Evolutionary conservation across 2,888 invertebrate genomes (phyloP).

Genomic region (Polydrusus pterygomalis): DNA sequence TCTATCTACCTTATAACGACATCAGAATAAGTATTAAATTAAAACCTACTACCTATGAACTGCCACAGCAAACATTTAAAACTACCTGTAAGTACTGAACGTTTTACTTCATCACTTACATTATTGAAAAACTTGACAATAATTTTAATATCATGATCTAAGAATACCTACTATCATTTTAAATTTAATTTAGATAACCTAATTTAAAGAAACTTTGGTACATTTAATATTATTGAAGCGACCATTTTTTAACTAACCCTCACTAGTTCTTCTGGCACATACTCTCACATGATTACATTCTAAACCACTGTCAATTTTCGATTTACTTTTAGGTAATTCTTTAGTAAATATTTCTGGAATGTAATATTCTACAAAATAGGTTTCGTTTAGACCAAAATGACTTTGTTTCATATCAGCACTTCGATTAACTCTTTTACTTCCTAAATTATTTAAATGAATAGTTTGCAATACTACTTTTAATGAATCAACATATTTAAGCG

Average conservation of each 20-base stretch:
- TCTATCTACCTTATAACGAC: too few species aligned
- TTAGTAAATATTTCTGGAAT: slow-evolving; percentile 67
- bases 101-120: too few species aligned
- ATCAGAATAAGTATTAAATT: too few species aligned
- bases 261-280: slow-evolving; percentile 69
- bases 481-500: slow-evolving; percentile 70
- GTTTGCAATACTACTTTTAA: slow-evolving; percentile 71
- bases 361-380: slow-evolving; percentile 73
- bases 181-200: too few species aligned
- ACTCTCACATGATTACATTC: slow-evolving; percentile 67
- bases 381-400: slow-evolving; percentile 63
- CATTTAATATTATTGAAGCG: too few species aligned
- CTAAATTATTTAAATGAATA: slow-evolving; percentile 71
- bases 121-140: too few species aligned
- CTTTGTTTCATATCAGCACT: slow-evolving; percentile 52
- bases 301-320: slow-evolving; percentile 68
- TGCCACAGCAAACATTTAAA: too few species aligned
- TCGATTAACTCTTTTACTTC: slow-evolving; percentile 69
- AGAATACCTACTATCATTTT: too few species aligned
- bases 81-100: too few species aligned
- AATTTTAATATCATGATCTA: too few species aligned
- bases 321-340: slow-evolving; percentile 60
- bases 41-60: too few species aligned
- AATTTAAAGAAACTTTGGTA: too few species aligned
- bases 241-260: slow-evolving; percentile 64